Evolutionary conservation across 2,113 vertebrate species (phyloP).

Genomic region (Nothocercus nigrocapillus): DNA sequence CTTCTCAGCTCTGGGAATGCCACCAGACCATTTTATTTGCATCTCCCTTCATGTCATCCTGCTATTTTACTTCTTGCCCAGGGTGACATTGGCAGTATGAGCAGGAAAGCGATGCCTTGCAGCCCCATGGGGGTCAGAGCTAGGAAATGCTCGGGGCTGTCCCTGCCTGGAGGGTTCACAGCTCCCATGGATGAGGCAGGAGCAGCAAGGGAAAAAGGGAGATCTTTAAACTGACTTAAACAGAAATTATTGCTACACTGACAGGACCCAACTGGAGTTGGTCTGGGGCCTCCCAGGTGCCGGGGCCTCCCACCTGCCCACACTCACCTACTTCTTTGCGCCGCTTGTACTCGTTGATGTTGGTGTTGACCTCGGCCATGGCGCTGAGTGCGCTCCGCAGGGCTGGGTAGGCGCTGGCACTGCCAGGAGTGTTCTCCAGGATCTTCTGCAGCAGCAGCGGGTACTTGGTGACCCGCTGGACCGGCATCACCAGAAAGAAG

Average conservation of each 20-base stretch:
- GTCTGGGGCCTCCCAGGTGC: not conserved
- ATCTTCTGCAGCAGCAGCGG: slow-evolving; percentile 92
- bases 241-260: not conserved
- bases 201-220: not conserved
- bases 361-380: slow-evolving; percentile 86
- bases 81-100: not conserved
- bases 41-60: not conserved
- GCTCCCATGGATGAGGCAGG: not conserved
- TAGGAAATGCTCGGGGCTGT: not conserved
- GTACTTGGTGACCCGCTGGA: slow-evolving; percentile 94
- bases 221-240: not conserved
- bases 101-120: not conserved
- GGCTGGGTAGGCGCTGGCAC: slow-evolving; percentile 69
- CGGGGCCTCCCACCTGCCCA: not conserved
- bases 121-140: not conserved
- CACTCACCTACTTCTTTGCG: slow-evolving; percentile 94
- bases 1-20: not conserved
- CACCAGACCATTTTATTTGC: not conserved
- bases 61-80: not conserved
- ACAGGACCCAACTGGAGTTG: rapidly evolving
- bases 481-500: slow-evolving; percentile 93
- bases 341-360: slow-evolving; percentile 96
- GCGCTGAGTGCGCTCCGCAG: slow-evolving; percentile 81
- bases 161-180: not conserved
- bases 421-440: slow-evolving; percentile 84